Base-by-base conservation (phyloP, 1,140 invertebrate species). In the Eueides isabella region DNA sequence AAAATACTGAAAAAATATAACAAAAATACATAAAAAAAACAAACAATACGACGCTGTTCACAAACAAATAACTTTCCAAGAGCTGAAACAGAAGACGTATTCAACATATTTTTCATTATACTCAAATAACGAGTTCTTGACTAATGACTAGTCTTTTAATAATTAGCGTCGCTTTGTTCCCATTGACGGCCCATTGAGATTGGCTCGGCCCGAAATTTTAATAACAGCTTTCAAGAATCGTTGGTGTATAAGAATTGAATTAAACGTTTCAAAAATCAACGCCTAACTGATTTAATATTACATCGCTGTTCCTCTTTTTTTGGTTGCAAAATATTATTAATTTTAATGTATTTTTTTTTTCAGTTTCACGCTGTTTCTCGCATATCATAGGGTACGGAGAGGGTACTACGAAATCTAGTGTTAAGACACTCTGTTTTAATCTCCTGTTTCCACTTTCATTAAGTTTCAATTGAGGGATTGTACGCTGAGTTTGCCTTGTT, bases 71-170 rank as follows among this genome's bases (percentile, higher is more conserved):
- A 41, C 6, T 61, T 69, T 16, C 44, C 23, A n/a, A 48, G 48
- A 61, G 48, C 61, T 29, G 16, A 29, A 48, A 41, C 68, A 29
- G 68, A 70, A 70, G 61, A 70, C 14, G 61, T 70, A 41, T 70
- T 62, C 68, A 41, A 61, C 55, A 62, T 70, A 70, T 70, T 70
- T 70, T 70, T 70, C 68, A 70, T 70, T 70, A 30, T 62, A 29
- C 61, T 11, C 9, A 23, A 61, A 70, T 70, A 70, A 70, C 41
- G 68, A 70, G 61, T 63, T 70, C 68, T 29, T 19, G 30, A 63
- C 31, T 69, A 69, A 69, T 35, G 67, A 62, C 55, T 62, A n/a
- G 67, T 29, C 55, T 35, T 48, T 12, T 63, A 63, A 68, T 48
- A 48, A 69, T 69, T 68, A 68, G n/a, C 67, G 19, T 35, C 67